Conservation (phyloP, 2,888 invertebrate species). For the Alloscopus bannaensis region DNA sequence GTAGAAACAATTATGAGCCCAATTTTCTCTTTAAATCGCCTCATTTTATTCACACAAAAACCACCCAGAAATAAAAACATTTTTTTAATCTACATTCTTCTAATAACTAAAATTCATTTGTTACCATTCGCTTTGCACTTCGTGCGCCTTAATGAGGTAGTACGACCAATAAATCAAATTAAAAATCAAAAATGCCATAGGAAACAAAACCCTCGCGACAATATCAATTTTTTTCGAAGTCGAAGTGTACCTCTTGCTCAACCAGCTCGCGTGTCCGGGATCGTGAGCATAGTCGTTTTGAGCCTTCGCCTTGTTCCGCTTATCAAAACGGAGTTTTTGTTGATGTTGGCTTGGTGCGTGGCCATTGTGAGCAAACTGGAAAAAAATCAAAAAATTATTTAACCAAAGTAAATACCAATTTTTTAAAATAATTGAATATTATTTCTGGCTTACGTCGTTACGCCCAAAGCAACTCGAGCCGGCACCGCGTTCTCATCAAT, state of each 20-base stretch:
- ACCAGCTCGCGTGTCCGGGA: conserved; percentile 67
- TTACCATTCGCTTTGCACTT: too few species aligned
- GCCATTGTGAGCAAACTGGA: conserved; percentile 61
- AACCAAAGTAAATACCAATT: conserved; percentile 20
- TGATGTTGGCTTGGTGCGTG: conserved; percentile 61
- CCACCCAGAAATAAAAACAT: too few species aligned
- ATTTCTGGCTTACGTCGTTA: conserved; percentile 76
- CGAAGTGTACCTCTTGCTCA: conserved; percentile 75
- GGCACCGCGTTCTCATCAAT: conserved; percentile 76
- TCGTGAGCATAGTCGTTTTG: conserved; percentile 48
- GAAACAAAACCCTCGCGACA: conserved; percentile 76
- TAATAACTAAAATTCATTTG: too few species aligned
- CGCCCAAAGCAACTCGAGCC: conserved; percentile 76
- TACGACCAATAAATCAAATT: conserved; percentile 76
- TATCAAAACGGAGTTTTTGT: conserved; percentile 72
- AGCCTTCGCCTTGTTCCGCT: conserved; percentile 44
- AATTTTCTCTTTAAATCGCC: too few species aligned
- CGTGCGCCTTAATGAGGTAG: conserved; percentile 73
- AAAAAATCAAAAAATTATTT: background rate
- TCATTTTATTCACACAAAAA: too few species aligned
- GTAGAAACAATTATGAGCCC: too few species aligned
- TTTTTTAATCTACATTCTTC: too few species aligned
- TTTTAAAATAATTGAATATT: background rate
- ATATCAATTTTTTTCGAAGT: conserved; percentile 77
- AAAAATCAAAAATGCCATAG: conserved; percentile 75